Percentiles rank a stretch among this genome's conserved stretches.
These are phyloP conservation scores for Adelphocoris suturalis DNA, from an alignment of 2,888 invertebrate genomes.

Conservation along the genomic window DNA sequence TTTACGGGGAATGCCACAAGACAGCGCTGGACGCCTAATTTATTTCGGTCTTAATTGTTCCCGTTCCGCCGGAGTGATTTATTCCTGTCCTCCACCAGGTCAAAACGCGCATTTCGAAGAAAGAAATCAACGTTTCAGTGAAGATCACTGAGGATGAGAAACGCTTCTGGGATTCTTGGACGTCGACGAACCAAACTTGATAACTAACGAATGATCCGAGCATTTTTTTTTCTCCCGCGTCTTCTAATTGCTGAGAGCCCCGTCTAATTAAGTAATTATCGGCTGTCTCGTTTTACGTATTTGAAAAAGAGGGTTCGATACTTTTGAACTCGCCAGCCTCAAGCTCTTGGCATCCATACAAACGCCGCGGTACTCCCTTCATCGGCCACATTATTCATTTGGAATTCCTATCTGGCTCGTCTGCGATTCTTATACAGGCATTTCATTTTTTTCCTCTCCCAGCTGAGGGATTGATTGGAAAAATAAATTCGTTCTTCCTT, in stretches of 20 bases:
- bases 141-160: slow-evolving; percentile 9
- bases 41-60: slow-evolving; percentile 58
- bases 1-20: slow-evolving; percentile 23
- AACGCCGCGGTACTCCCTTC: slow-evolving; percentile 45
- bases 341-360: slow-evolving; percentile 65
- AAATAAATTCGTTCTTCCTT: neutral
- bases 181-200: slow-evolving; percentile 38
- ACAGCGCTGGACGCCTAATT: slow-evolving; percentile 48
- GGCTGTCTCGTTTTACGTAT: slow-evolving; percentile 44
- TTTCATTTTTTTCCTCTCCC: no score
- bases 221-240: neutral
- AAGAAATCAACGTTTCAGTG: neutral
- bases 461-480: no score
- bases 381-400: slow-evolving; percentile 53
- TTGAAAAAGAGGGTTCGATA: slow-evolving; percentile 61
- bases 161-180: slow-evolving; percentile 23
- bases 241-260: slow-evolving; percentile 53
- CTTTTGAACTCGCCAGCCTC: slow-evolving; percentile 43
- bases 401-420: slow-evolving; percentile 7
- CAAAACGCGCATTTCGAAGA: slow-evolving; percentile 31
- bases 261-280: slow-evolving; percentile 71
- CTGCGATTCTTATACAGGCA: slow-evolving; percentile 19
- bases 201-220: slow-evolving; percentile 65
- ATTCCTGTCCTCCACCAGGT: slow-evolving; percentile 18
- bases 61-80: slow-evolving; percentile 55